These are phyloP conservation scores for Temnopleurus reevesii DNA, from an alignment of 53 echinoderm and acorn worm species.

Conservation along the genomic window DNA sequence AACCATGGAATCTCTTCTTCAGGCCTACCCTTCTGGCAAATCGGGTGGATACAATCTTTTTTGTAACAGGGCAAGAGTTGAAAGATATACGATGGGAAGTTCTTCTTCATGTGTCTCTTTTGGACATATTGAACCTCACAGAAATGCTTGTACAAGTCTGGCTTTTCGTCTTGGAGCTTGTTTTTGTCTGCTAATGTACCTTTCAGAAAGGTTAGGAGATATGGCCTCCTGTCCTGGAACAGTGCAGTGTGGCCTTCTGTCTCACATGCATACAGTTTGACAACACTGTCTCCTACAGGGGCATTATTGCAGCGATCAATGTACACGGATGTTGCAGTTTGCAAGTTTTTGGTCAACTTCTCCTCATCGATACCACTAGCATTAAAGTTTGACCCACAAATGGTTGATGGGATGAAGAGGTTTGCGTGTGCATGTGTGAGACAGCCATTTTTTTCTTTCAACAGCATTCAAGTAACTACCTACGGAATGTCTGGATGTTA, in stretches of 20 bases:
- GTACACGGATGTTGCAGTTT: conserved; percentile 46
- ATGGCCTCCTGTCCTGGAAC: not conserved
- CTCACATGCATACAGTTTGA: conserved; percentile 45
- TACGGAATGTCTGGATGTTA: conserved; percentile 51
- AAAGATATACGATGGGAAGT: conserved; percentile 60
- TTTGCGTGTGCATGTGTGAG: conserved; percentile 44
- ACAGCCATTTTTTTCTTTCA: conserved; percentile 51
- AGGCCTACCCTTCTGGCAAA: conserved; percentile 34
- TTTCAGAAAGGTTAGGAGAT: conserved; percentile 60
- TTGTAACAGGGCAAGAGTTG: conserved; percentile 39
- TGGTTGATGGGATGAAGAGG: conserved; percentile 41
- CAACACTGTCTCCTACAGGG: conserved; percentile 43
- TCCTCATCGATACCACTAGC: conserved; percentile 38
- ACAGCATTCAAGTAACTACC: conserved; percentile 59
- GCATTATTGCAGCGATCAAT: conserved; percentile 43
- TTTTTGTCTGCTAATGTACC: conserved; percentile 40
- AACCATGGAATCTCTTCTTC: conserved; percentile 29
- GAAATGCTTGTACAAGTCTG: conserved; percentile 44
- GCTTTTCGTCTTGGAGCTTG: conserved; percentile 44
- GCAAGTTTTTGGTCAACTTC: conserved; percentile 23
- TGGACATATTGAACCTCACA: conserved; percentile 19
- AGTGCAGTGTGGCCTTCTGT: conserved; percentile 10
- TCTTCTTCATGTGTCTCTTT: conserved; percentile 50
- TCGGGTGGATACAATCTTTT: conserved; percentile 30
- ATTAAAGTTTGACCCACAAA: conserved; percentile 36